Evolutionary conservation across 2,888 invertebrate genomes (phyloP), one percentile per base, ranked within the genome.

Genomic region (Noctuana brunneofusca): DNA sequence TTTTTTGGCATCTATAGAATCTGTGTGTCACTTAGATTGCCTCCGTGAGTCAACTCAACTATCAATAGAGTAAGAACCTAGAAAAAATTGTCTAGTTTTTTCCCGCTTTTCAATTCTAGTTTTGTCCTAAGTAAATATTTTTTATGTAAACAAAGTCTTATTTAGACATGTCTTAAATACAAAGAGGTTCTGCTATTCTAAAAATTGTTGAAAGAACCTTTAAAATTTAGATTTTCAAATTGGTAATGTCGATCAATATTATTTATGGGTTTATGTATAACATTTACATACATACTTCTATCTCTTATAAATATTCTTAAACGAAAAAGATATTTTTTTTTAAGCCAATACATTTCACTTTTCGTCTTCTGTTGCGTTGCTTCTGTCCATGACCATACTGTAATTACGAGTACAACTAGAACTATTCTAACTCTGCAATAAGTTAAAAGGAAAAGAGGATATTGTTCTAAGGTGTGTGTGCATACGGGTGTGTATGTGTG

Each of bases 21-120:
- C 52, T 43, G 43, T 59, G 41, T 52, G 14, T 59, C 27, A 52
- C 32, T 59, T 20, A 38, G 52, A 59, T 59, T 58, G 58, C 18
- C 14, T 58, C 20, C 58, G 58, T 58, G 58, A 58, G 50, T 50
- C 30, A 50, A 48, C 46, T 52, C n/a, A 30, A n/a, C 14, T 16
- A 41, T 11, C 2, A 48, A 48, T n/a, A 24, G 22, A 48, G 18
- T 46, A 22, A 48, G n/a, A n/a, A 22, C 8, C 6, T 38, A 38
- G 22, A 48, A 48, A 48, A 48, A 48, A 20, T n/a, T 5, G 22
- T 48, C 5, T n/a, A 22, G n/a, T 48, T 22, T 48, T 48, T 18
- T 12, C 12, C 9, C 38, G 6, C 3, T 14, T 6, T 38, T 38
- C 14, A 14, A 14, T 14, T n/a, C 5, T 5, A 5, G 1, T 24